Base-by-base conservation (phyloP, 1,140 invertebrate species). In the Neuroterus valhalla region DNA sequence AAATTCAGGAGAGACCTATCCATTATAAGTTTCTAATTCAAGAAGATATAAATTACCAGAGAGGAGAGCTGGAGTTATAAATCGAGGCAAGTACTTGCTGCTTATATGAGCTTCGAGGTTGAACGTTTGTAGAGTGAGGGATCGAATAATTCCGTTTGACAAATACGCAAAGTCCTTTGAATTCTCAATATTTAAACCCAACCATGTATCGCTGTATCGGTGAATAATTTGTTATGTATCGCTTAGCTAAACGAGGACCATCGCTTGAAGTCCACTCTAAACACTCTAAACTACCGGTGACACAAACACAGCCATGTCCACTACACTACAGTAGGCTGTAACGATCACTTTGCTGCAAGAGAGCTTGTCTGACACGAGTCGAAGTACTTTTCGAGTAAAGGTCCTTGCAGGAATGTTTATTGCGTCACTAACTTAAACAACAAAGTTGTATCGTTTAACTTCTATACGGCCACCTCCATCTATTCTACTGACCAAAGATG, bases 271-370 rank as follows among this genome's bases (percentile, higher is more conserved):
- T 62, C 26, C 55, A 26, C 55, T 62, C 21, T 62, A 15, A 62
- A 62, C 55, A 26, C 55, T 62, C 21, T 62, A 15, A 62, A 62
- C 23, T 31, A 62, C 26, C 31, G 26, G 55, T 62, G 55, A 38
- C 55, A 23, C 55, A 62, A 31, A 62, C 55, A 62, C 55, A 62
- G 31, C 23, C 31, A 62, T 62, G 26, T 62, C 55, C 55, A 62
- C 55, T 55, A 5, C 23, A 12, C 21, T 62, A 62, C 52, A 14
- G 52, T 55, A 10, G 31, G 1, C 31, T 38, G 21, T 23, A 55
- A 55, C 52, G 52, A 55, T 55, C 52, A 55, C 26, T 62, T 62
- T 62, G 55, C 23, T 26, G 31, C 55, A 62, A 62, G 55, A 62
- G 55, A 31, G 55, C 55, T 62, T 62, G 55, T 62, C 55, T 14